Percentiles rank a stretch among this genome's conserved stretches.
These are phyloP conservation scores for Nephrotoma appendiculata DNA, from an alignment of 2,888 invertebrate species.

Conservation along the genomic window DNA sequence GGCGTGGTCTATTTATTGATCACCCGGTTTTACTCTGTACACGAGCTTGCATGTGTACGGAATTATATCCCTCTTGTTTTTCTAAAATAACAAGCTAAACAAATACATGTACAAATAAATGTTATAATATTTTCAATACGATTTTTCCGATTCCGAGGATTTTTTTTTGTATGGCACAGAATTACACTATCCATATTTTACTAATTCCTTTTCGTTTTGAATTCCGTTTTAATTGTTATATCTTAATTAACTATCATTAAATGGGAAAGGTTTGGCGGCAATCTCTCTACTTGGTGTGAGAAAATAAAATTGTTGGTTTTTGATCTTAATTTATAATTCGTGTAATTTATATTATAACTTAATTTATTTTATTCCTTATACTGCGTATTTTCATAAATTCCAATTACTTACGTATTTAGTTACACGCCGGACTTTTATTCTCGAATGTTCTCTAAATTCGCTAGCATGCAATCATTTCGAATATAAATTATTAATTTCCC, in stretches of 20 bases:
- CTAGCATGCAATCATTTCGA: background rate
- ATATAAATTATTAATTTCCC: background rate
- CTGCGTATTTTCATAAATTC: background rate
- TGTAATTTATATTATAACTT: background rate
- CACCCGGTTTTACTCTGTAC: background rate
- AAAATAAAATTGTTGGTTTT: background rate
- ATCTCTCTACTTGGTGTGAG: background rate
- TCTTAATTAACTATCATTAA: background rate
- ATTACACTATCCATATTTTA: background rate
- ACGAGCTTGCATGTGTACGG: background rate
- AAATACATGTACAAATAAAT: background rate
- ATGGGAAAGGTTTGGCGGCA: background rate
- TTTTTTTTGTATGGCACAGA: background rate
- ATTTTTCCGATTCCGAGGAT: background rate
- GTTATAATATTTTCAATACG: background rate
- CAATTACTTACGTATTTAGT: background rate
- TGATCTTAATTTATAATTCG: background rate
- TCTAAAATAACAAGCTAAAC: background rate
- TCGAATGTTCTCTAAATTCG: background rate
- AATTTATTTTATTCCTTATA: background rate
- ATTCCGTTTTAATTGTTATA: background rate
- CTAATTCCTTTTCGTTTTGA: background rate
- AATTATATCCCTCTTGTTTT: background rate
- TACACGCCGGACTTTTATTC: background rate
- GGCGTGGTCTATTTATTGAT: conserved; percentile 1